Evolutionary conservation across 2,113 vertebrate species (phyloP), one percentile per base, ranked within the genome.

Genomic region (Psittacula cyanocephala): DNA sequence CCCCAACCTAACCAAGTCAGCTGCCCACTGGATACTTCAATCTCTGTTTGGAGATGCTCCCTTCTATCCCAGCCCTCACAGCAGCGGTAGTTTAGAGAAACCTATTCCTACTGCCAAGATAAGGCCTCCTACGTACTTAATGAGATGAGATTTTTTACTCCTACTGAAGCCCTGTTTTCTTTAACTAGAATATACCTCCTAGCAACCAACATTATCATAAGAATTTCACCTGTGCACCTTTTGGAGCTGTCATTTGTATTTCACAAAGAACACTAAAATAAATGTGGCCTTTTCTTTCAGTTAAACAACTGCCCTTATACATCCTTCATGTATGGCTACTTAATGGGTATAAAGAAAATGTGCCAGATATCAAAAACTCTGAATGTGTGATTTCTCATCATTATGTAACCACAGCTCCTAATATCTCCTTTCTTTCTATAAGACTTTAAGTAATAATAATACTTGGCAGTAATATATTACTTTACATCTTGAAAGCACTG

Each of bases 1-100:
- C 7, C 33, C n/a, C 43, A 53, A 0, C 4, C 47, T 41, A 72
- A 31, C 8, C 28, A 72, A 53, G n/a, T 1, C 20, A 8, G 14
- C 4, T 67, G 23, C 55, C 31, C 60, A 22, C 39, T 8, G 25
- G 67, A 49, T 43, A 27, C 20, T 29, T 25, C 2, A 0, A 11
- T 17, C 49, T 70, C n/a, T 74, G 9, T 41, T 16, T 10, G 49
- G 65, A 86, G 19, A 35, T 17, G 3, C 7, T 46, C 29, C 57
- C 57, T 16, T 79, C n/a, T 9, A 7, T 10, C 25, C 22, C 44
- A 69, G 39, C 17, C 49, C 44, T 37, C 20, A 31, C 43, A 74
- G 47, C 3, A 47, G 7, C 0, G 0, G 13, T 14, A 13, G 23
- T 35, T 78, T 41, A 75, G 69, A 2, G 3, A 70, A 86, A 28